phyloP scores from a whole-genome alignment of 2,113 vertebrate genomes.

The Phrynocephalus versicolor region DNA sequence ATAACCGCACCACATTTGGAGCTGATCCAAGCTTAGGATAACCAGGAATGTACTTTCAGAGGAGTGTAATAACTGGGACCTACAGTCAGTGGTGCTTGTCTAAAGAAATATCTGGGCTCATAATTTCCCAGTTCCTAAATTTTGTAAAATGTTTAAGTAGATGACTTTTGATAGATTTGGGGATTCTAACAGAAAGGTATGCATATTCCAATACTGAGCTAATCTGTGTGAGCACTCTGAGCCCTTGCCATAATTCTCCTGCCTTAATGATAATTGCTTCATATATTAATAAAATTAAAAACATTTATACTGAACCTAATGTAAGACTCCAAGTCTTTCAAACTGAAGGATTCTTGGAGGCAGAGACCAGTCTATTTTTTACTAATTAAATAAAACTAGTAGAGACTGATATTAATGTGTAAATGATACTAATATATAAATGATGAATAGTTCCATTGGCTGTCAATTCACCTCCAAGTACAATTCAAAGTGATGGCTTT shows the following conservation, averaged over 20 bases:
- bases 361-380: not conserved
- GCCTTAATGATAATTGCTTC: not conserved
- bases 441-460: not conserved
- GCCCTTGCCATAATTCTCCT: not conserved
- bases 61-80: too few relatives aligned
- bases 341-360: not conserved
- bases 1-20: too few relatives aligned
- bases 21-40: too few relatives aligned
- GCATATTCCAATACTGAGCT: not conserved
- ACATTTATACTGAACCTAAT: not conserved
- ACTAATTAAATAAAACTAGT: not conserved
- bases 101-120: too few relatives aligned
- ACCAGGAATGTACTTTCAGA: too few relatives aligned
- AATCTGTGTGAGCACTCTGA: not conserved
- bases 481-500: too few relatives aligned
- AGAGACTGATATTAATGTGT: not conserved
- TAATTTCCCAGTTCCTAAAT: too few relatives aligned
- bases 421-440: not conserved
- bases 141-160: too few relatives aligned
- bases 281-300: not conserved
- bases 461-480: too few relatives aligned
- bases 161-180: too few relatives aligned
- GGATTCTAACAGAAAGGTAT: too few relatives aligned
- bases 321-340: not conserved
- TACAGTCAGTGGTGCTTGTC: too few relatives aligned